phyloP scores from a whole-genome alignment of 2,888 invertebrate species.

The Parnassius orleans region DNA sequence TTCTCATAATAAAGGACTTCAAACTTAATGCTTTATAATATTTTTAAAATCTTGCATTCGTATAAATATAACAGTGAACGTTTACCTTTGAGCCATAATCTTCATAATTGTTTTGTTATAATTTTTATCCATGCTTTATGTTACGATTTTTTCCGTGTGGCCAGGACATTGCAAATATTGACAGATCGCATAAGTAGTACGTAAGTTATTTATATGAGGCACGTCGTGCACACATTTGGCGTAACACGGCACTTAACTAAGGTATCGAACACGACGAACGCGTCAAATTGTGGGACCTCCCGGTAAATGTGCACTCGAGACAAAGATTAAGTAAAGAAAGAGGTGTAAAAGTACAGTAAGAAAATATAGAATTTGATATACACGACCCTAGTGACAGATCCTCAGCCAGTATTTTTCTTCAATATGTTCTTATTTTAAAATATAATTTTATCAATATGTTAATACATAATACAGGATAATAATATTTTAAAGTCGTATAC shows the following conservation, averaged over 20 bases:
- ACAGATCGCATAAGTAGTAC: slow-evolving; percentile 17
- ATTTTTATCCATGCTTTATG: neutral
- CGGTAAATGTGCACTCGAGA: slow-evolving; percentile 41
- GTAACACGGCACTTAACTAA: slow-evolving; percentile 42
- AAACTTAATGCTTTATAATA: too few relatives aligned
- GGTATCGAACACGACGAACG: slow-evolving; percentile 33
- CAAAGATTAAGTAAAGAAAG: slow-evolving; percentile 30
- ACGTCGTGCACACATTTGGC: slow-evolving; percentile 24
- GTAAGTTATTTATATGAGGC: slow-evolving; percentile 25
- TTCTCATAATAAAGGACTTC: too few relatives aligned
- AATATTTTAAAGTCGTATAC: too few relatives aligned
- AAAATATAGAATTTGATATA: neutral
- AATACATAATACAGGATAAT: too few relatives aligned
- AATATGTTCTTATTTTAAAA: too few relatives aligned
- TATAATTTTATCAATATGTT: too few relatives aligned
- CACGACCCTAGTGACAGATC: too few relatives aligned
- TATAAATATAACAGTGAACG: too few relatives aligned
- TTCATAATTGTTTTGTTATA: too few relatives aligned
- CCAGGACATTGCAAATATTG: slow-evolving; percentile 19
- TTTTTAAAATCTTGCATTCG: too few relatives aligned
- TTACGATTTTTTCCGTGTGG: slow-evolving; percentile 19
- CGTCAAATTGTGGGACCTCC: slow-evolving; percentile 53
- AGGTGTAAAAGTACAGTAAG: neutral
- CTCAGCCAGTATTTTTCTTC: too few relatives aligned
- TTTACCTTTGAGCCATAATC: too few relatives aligned